Base-by-base conservation (phyloP, 2,888 invertebrate genomes). In the Chromoteleia sp. region DNA sequence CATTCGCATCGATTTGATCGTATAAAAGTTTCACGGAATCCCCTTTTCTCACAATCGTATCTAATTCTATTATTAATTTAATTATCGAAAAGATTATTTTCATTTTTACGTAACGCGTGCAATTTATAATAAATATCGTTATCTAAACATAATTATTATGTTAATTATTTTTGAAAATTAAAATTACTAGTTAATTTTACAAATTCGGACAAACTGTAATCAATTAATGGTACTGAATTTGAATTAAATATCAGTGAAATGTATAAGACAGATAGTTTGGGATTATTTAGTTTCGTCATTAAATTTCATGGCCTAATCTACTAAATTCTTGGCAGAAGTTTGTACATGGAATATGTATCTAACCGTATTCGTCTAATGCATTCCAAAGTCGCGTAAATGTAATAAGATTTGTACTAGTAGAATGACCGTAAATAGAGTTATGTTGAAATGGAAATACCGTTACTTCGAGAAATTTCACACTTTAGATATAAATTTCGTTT, bases 321-420 rank as follows among this genome's bases (percentile, higher is more conserved):
- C 58, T 63, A 65, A 74, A 39, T 65, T 52, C 12, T 4, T 6
- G 19, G 10, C 8, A 33, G 14, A 58, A 58, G 58, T 75, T 74
- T 45, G 56, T 36, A 48, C 29, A 29, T 63, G 48, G 50, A 58
- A 58, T 75, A 75, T 65, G 41, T 59, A 59, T 67, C 56, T 67
- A 33, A 75, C 41, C 58, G 67, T 50, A 67, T 75, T 75, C 59
- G 50, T 67, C 75, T 75, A 67, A 67, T 75, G 59, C 75, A 75
- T 75, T 50, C 58, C 65, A 67, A 52, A 75, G 58, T 67, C 65
- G 41, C 7, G 39, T 12, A 67, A 67, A 50, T 67, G 75, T 75
- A 75, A 75, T 75, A 77, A 70, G 68, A 70, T 77, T 77, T 77
- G 61, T 54, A 36, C 52, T 29, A 25, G 59, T 50, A 36, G 48